These are phyloP conservation scores for Dreissena polymorpha DNA, from an alignment of 1,140 invertebrate species.

Conservation along the genomic window DNA sequence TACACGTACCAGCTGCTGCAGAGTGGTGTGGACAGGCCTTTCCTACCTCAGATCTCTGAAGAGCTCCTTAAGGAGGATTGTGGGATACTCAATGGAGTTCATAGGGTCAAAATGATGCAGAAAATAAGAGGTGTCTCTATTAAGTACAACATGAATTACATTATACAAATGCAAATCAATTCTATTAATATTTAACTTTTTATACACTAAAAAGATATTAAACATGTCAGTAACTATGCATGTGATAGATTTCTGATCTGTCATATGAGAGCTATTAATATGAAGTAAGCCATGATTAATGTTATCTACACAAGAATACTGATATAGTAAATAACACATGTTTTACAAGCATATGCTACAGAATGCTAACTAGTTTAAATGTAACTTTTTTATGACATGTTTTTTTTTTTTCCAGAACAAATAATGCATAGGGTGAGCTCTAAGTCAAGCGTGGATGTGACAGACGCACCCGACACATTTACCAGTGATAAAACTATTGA, in stretches of 20 bases:
- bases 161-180: too few species aligned
- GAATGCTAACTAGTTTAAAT: too few species aligned
- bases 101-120: slow-evolving; percentile 93
- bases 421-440: slow-evolving; percentile 42
- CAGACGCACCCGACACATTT: slow-evolving; percentile 40
- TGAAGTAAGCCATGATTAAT: too few species aligned
- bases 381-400: background rate
- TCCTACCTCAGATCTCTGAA: slow-evolving; percentile 85
- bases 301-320: too few species aligned
- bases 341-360: too few species aligned
- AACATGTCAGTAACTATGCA: too few species aligned
- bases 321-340: too few species aligned
- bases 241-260: too few species aligned
- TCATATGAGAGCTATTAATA: too few species aligned
- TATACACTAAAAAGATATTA: too few species aligned
- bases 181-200: too few species aligned
- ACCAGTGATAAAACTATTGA: slow-evolving; percentile 81
- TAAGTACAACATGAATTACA: too few species aligned
- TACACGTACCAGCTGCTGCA: slow-evolving; percentile 98
- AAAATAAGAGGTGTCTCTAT: slow-evolving; percentile 92
- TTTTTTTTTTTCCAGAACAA: slow-evolving; percentile 15
- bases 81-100: slow-evolving; percentile 95
- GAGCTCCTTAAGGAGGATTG: slow-evolving; percentile 95
- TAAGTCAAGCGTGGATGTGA: slow-evolving; percentile 43
- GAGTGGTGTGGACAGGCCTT: slow-evolving; percentile 94